These are phyloP conservation scores for Mustela nigripes DNA, from an alignment of 2,113 vertebrate species.

Conservation along the genomic window DNA sequence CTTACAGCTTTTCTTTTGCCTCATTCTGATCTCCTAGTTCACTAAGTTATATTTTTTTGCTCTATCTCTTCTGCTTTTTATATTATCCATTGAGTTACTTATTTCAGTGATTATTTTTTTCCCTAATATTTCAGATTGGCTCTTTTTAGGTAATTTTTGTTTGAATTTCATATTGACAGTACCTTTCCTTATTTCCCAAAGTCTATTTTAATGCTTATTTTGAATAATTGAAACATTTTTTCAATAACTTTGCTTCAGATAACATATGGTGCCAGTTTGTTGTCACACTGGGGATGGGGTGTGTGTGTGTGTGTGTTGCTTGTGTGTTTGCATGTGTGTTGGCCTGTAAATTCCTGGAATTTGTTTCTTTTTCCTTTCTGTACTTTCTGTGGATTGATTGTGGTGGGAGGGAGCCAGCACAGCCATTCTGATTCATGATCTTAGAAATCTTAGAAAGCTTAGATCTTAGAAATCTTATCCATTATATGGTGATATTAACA, in stretches of 20 bases:
- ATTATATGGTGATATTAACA: neutral
- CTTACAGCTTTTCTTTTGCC: neutral
- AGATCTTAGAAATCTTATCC: neutral
- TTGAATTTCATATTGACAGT: slow-evolving; percentile 27
- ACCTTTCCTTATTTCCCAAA: neutral
- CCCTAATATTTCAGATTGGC: neutral
- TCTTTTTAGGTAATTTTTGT: slow-evolving; percentile 14
- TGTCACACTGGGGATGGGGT: neutral
- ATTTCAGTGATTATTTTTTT: slow-evolving; percentile 28
- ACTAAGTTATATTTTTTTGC: neutral
- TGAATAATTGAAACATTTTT: slow-evolving; percentile 23
- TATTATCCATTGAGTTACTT: slow-evolving; percentile 18
- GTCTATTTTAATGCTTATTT: neutral
- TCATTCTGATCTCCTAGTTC: neutral
- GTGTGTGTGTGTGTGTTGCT: neutral
- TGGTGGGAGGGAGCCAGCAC: neutral
- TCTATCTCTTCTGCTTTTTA: neutral
- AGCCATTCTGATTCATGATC: neutral
- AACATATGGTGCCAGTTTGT: neutral
- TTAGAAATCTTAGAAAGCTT: slow-evolving; percentile 8
- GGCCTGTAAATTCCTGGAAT: neutral
- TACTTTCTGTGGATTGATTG: slow-evolving; percentile 7
- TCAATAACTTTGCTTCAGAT: neutral
- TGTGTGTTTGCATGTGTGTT: neutral
- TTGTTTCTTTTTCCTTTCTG: slow-evolving; percentile 7